A percentile compares a stretch with the other conserved stretches of the same genome.
These are phyloP conservation scores for Peromyscus attwateri DNA, from an alignment of 2,797 vertebrate species.

Conservation along the genomic window DNA sequence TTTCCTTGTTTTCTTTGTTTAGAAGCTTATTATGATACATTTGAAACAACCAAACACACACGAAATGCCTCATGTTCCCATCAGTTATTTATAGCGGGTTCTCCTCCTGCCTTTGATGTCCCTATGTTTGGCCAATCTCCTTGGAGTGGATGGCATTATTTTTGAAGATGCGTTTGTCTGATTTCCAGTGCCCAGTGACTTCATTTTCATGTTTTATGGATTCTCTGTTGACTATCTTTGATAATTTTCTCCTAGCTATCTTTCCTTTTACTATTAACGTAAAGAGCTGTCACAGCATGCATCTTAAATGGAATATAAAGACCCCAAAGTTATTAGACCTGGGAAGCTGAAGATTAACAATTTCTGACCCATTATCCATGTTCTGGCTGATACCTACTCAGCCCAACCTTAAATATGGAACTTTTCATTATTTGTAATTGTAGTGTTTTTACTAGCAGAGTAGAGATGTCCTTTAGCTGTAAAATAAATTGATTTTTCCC, in stretches of 20 bases:
- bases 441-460: neutral
- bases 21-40: neutral
- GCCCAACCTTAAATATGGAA: neutral
- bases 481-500: neutral
- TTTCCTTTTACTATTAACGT: neutral
- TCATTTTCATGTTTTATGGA: neutral
- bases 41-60: neutral
- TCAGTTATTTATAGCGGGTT: neutral
- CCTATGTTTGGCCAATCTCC: neutral
- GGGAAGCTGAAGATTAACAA: neutral
- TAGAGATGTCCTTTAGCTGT: neutral
- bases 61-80: neutral
- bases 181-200: neutral
- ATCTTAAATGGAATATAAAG: neutral
- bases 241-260: neutral
- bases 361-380: neutral
- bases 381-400: neutral
- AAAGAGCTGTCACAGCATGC: neutral
- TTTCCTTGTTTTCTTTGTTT: neutral
- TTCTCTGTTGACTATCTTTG: neutral
- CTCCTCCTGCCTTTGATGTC: neutral
- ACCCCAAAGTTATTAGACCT: neutral
- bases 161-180: neutral
- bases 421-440: neutral
- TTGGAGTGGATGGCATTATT: neutral